Evolutionary conservation across 2,113 vertebrate genomes (phyloP), one percentile per base, ranked within the genome.

Genomic region (Scortum barcoo): DNA sequence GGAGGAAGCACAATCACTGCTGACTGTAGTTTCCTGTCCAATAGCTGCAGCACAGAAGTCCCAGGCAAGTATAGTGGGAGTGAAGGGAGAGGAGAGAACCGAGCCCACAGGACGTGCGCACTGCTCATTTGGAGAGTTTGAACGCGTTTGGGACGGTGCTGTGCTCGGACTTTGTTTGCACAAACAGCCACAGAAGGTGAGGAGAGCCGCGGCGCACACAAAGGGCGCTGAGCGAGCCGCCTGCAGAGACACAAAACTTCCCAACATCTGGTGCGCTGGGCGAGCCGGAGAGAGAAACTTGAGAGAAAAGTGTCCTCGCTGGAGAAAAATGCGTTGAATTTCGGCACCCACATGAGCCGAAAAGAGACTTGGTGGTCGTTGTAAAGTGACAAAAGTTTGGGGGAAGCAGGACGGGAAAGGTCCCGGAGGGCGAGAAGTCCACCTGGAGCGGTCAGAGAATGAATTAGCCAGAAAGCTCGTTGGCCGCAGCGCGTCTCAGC

Each of bases 11-110:
- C 89, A 94, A 94, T 95, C 93, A 90, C 92, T 78, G 90, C 90
- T 91, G 89, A 91, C 92, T 95, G 89, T 61, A 91, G 93, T 94
- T 96, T 96, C 95, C 95, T 95, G 95, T 93, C 85, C 86, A 92
- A 91, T 79, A 88, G 88, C 91, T 89, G 86, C 86, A 88, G 85
- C 92, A 71, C 71, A 67, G 19, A 65, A 80, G 81, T 86, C 69
- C 77, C 76, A 71, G 65, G 60, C 81, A 81, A 79, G 80, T 78
- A 54, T 51, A 56, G 81, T 72, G 81, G 58, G 58, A 71, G 83
- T 28, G 40, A 53, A 73, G 44, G 67, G 42, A 75, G 78, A 73
- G 68, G 76, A 77, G 65, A 83, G 76, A 69, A 69, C 12, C 8
- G 72, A 84, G 10, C 12, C 13, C 80, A 72, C 56, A 38, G 26